Conservation (phyloP, 1,140 invertebrate species). For the Dolichoris vasculosae region DNA sequence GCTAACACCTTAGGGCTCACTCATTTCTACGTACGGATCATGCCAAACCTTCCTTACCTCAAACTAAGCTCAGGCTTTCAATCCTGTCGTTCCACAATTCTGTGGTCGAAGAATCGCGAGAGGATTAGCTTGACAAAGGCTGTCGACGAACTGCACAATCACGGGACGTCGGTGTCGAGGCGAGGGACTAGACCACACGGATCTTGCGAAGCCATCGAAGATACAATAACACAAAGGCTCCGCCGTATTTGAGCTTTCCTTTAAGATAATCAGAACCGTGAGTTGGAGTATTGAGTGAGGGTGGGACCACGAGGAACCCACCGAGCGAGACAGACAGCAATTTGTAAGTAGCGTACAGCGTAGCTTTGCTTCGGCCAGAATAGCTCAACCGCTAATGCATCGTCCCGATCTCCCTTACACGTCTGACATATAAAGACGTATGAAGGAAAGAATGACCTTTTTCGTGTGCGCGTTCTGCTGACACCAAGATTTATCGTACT, state of each 20-base stretch:
- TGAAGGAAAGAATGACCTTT: constrained; percentile 39
- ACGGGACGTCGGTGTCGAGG: constrained; percentile 33
- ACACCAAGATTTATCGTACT: constrained; percentile 39
- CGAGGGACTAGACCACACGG: constrained; percentile 38
- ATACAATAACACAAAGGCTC: constrained; percentile 61
- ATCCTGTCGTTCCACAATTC: background rate
- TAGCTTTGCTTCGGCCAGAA: background rate
- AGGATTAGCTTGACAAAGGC: background rate
- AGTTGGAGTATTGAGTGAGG: constrained; percentile 63
- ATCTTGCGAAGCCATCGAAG: constrained; percentile 9
- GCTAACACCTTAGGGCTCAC: too few species aligned
- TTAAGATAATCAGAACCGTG: constrained; percentile 69
- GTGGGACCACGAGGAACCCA: constrained; percentile 30
- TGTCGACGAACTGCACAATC: background rate
- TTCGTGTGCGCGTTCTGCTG: background rate
- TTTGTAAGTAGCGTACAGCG: background rate
- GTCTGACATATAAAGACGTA: constrained; percentile 16
- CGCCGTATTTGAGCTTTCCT: constrained; percentile 65
- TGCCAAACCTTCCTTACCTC: background rate
- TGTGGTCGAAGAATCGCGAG: background rate
- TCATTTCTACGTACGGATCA: background rate
- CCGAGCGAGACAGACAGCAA: background rate
- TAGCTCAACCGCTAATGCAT: constrained; percentile 39
- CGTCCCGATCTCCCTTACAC: background rate
- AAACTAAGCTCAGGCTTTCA: background rate